Evolutionary conservation across 2,797 vertebrate species (phyloP), one percentile per base, ranked within the genome.

Genomic region (Leuciscus waleckii): DNA sequence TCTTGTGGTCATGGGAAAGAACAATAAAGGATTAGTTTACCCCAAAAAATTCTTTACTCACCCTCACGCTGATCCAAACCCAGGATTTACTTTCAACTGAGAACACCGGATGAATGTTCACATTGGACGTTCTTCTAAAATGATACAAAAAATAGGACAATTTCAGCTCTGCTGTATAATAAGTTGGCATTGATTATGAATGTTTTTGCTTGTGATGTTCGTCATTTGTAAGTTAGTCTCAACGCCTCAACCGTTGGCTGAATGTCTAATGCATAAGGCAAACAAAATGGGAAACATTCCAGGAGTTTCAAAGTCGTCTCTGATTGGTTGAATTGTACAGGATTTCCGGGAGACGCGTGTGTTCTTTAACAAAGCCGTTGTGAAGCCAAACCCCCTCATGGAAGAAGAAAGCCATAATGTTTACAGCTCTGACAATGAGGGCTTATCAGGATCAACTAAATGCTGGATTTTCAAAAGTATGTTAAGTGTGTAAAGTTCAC

Each of bases 21-120:
- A 58, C 54, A 77, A 77, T 41, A 51, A 37, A 83, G 26, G 37
- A 68, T 54, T 73, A 81, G 83, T 68, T 75, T 77, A 54, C 76
- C 4, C 10, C 23, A 1, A n/a, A 39, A 77, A 56, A 65, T 17
- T 26, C 54, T 77, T 77, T 26, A 77, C 54, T 77, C 73, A 7
- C 29, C 46, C 46, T 54, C 49, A 54, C 51, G 51, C 16, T 11
- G 23, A 17, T 58, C 35, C 54, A 77, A 58, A 77, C 35, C 74
- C 32, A 21, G 5, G 51, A 77, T 37, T 76, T 37, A 58, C 21
- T 76, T 76, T 76, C 3, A 35, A n/a, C 73, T 8, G 21, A 14
- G 11, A 9, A 2, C n/a, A 39, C 37, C 51, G 13, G 10, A 77
- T 16, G 11, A 76, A 76, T 37, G 21, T 37, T 56, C 49, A 75